A percentile compares a stretch with the other conserved stretches of the same genome.
phyloP scores from a whole-genome alignment of 2,113 vertebrate genomes.

The Bos javanicus region DNA sequence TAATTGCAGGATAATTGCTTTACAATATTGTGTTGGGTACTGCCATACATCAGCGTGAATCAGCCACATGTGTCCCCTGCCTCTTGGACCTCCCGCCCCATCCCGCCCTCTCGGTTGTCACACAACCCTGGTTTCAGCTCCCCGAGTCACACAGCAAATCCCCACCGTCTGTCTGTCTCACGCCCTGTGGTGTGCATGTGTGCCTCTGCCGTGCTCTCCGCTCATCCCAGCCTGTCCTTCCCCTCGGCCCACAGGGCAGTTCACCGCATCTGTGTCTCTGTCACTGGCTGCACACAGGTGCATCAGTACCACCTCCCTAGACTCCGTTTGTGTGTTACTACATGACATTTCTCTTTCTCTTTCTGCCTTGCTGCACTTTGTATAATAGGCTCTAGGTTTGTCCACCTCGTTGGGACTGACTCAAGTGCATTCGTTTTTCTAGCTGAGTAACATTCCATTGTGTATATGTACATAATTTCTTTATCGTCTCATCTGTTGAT shows the following conservation, averaged over 20 bases:
- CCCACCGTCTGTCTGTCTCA: background rate
- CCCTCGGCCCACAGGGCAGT: background rate
- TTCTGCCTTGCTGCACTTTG: background rate
- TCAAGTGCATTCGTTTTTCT: background rate
- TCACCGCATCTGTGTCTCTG: background rate
- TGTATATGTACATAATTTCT: background rate
- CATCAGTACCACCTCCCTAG: background rate
- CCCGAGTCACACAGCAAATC: background rate
- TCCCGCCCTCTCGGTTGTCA: background rate
- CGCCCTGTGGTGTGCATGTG: accelerated
- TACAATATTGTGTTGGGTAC: background rate
- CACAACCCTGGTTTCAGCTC: background rate
- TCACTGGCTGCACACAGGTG: background rate
- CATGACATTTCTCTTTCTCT: background rate
- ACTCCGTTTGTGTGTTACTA: background rate
- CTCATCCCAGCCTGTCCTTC: background rate
- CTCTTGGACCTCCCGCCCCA: background rate
- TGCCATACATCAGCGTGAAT: accelerated
- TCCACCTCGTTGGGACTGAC: background rate
- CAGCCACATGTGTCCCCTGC: background rate
- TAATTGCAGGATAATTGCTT: background rate
- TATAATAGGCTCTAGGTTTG: background rate
- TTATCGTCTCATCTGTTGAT: background rate
- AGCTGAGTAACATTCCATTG: background rate
- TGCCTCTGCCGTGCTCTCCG: background rate